Conservation (phyloP, 2,113 vertebrate species). For the human (Homo sapiens) region DNA sequence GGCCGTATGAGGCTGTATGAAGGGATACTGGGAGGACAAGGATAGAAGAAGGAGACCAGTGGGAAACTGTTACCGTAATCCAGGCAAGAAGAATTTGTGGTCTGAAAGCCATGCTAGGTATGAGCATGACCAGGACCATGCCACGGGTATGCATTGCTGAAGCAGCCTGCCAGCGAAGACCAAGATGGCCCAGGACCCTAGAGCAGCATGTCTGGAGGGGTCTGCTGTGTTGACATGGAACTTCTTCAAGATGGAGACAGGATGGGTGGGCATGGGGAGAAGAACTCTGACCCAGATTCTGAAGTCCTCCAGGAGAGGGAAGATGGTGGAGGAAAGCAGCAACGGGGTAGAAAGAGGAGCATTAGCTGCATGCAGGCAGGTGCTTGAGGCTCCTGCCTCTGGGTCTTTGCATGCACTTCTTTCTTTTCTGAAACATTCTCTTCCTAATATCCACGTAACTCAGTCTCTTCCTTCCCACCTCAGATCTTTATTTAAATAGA, state of each 20-base stretch:
- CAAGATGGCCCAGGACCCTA: neutral
- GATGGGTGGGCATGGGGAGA: neutral
- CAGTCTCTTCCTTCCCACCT: neutral
- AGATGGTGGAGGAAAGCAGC: neutral
- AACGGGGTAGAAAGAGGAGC: neutral
- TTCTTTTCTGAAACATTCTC: neutral
- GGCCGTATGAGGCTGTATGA: neutral
- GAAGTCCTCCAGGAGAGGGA: neutral
- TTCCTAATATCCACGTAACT: neutral
- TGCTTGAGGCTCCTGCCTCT: neutral
- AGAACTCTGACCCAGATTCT: neutral
- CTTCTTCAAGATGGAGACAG: neutral
- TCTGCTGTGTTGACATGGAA: neutral
- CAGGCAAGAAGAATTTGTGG: neutral
- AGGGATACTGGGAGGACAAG: neutral
- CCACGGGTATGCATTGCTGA: too few relatives aligned
- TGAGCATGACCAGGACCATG: neutral
- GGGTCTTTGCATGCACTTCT: neutral
- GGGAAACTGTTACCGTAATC: neutral
- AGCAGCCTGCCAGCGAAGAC: neutral
- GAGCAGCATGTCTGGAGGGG: accelerated
- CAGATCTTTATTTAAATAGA: neutral
- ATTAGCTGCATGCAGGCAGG: neutral
- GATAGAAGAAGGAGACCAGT: neutral
- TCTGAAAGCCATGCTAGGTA: neutral